phyloP scores from a whole-genome alignment of 2,113 vertebrate species.

The Eudyptes chrysolophus region DNA sequence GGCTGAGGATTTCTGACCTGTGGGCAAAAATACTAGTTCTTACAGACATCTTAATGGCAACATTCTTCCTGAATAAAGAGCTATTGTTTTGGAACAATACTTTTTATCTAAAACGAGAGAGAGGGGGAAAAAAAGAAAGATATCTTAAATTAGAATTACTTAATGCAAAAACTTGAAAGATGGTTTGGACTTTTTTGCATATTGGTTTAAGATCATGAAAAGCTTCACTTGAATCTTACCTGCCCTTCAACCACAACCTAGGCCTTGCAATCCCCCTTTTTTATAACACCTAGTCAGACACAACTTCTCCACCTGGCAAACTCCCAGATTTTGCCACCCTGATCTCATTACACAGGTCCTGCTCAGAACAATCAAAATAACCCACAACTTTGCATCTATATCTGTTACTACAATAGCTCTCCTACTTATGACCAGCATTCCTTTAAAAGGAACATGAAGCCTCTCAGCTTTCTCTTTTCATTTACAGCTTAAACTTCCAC shows the following conservation, averaged over 20 bases:
- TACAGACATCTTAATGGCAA: not conserved
- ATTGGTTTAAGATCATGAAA: not conserved
- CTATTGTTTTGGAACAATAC: not conserved
- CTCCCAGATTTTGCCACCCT: not conserved
- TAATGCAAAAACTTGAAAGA: not conserved
- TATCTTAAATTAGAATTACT: not conserved
- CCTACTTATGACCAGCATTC: not conserved
- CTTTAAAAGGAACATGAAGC: not conserved
- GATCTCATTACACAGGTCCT: not conserved
- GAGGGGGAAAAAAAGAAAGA: not conserved
- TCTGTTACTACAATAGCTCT: not conserved
- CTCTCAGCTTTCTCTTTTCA: not conserved
- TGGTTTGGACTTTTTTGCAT: not conserved
- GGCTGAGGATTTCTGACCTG: conserved; percentile 3
- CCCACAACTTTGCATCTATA: not conserved
- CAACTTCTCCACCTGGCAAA: not conserved
- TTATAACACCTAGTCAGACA: not conserved
- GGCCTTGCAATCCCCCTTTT: not conserved
- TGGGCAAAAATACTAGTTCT: not conserved
- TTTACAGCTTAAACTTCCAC: not conserved
- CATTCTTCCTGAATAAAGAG: not conserved
- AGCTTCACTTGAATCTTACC: not conserved
- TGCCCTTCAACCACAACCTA: not conserved
- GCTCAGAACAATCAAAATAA: not conserved
- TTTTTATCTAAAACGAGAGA: not conserved